A percentile compares a stretch with the other conserved stretches of the same genome.
These are phyloP conservation scores for Coenonympha glycerion DNA, from an alignment of 2,888 invertebrate genomes.

Conservation along the genomic window DNA sequence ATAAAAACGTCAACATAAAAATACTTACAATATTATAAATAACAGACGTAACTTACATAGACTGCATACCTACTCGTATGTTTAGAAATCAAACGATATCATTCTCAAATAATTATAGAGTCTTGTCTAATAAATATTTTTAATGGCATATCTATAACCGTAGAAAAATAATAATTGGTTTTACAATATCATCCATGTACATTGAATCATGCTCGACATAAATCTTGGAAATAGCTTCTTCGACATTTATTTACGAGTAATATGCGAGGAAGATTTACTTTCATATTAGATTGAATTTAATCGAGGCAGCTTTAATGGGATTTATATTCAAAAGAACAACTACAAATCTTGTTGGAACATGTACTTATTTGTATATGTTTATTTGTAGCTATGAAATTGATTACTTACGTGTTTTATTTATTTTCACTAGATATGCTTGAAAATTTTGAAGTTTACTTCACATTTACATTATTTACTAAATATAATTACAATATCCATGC, in stretches of 20 bases:
- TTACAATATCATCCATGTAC: conserved; percentile 25
- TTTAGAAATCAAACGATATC: no score
- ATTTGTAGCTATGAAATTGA: no score
- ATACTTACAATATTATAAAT: no score
- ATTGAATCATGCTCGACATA: conserved; percentile 38
- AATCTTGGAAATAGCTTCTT: conserved; percentile 54
- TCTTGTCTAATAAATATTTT: conserved; percentile 1
- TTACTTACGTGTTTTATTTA: no score
- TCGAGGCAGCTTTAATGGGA: conserved; percentile 56
- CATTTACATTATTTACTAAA: no score
- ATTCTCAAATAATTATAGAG: not conserved
- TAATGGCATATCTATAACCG: not conserved
- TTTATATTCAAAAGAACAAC: conserved; percentile 44
- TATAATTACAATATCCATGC: no score
- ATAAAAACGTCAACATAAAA: no score
- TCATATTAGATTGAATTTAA: conserved; percentile 67
- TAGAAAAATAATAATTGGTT: conserved; percentile 1
- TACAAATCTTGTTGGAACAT: conserved; percentile 33
- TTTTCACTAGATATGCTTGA: no score
- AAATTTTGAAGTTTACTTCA: no score
- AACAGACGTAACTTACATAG: no score
- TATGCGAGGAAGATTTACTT: conserved; percentile 71
- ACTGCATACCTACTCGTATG: no score
- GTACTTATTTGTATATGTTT: conserved; percentile 18
- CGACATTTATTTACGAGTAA: conserved; percentile 70